These are phyloP conservation scores for Netelia virgata DNA, from an alignment of 2,888 invertebrate species.

Conservation along the genomic window DNA sequence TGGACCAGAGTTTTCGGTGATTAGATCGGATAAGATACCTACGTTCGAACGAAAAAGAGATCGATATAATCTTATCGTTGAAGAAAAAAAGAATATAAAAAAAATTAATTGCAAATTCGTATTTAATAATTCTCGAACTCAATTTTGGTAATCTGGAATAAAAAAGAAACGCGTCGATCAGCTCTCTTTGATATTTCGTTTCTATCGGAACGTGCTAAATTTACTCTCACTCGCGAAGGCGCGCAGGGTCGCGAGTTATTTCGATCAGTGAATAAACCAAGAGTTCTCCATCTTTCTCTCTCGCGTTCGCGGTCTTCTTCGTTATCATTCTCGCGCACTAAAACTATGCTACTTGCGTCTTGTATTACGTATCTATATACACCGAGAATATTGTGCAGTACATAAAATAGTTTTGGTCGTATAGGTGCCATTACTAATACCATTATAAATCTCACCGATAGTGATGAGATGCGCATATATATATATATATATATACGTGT, in stretches of 20 bases:
- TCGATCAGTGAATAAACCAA: conserved; percentile 64
- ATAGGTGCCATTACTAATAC: conserved; percentile 43
- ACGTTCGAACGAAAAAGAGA: conserved; percentile 8
- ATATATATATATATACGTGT: conserved; percentile 10
- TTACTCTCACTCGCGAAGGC: conserved; percentile 45
- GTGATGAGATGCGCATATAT: conserved; percentile 30
- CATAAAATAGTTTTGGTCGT: conserved; percentile 37
- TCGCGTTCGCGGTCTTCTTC: conserved; percentile 19
- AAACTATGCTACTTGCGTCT: not conserved
- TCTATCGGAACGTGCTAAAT: conserved; percentile 70
- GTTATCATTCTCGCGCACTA: conserved; percentile 26
- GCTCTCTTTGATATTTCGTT: conserved; percentile 61
- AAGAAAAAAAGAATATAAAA: not conserved
- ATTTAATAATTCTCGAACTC: conserved; percentile 23
- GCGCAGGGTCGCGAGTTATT: conserved; percentile 61
- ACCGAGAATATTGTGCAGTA: not conserved
- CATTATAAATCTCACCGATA: conserved; percentile 39
- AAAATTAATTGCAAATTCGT: conserved; percentile 24
- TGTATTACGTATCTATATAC: not conserved
- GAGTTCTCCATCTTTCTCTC: conserved; percentile 27
- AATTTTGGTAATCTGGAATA: not conserved
- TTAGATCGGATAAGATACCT: conserved; percentile 79
- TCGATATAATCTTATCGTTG: conserved; percentile 19
- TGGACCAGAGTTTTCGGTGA: conserved; percentile 80
- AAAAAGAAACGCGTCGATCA: not conserved